Base-by-base conservation (phyloP, 2,888 invertebrate species). In the Tetropium fuscum region DNA sequence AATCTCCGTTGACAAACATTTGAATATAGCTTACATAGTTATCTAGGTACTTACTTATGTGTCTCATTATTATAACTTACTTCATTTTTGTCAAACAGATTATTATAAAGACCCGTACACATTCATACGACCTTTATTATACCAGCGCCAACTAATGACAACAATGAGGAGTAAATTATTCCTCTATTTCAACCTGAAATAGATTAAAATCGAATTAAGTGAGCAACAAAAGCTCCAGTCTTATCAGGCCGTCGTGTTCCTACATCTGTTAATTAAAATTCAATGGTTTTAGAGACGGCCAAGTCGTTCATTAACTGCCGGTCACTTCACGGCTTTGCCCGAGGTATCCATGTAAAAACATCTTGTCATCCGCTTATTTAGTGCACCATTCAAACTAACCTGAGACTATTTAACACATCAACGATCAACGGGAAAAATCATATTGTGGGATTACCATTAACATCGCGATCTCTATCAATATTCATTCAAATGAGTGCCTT, bases 231-330 rank as follows among this genome's bases (percentile, higher is more conserved):
- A 49, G 48, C 38, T 32, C 32, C 19, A 27, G 49, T 49, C 54
- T 58, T 59, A 59, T 59, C 55, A 25, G 41, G 34, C 38, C 38
- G 55, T 38, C 60, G 51, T 58, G 62, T 58, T 62, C 45, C 45
- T 47, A 60, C 65, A 70, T 67, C 64, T 69, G 67, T 67, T 69
- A 67, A 70, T 67, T 70, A 69, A 70, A 65, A 70, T 69, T 70
- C 68, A 70, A 67, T 67, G 67, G 66, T 55, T 63, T 54, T 49
- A 45, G 44, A 58, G 54, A 55, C 48, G 53, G 43, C 51, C 51
- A 18, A 27, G 34, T 22, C 45, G 44, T 61, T 61, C 58, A 58
- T 61, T 61, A 61, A 45, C 47, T 41, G 57, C 57, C 43, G 60
- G 34, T 53, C 51, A 57, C 45, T 60, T 60, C 56, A 57, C 56